Evolutionary conservation across 2,888 invertebrate species (phyloP), one percentile per base, ranked within the genome.

Genomic region (Acanthosoma haemorrhoidale): DNA sequence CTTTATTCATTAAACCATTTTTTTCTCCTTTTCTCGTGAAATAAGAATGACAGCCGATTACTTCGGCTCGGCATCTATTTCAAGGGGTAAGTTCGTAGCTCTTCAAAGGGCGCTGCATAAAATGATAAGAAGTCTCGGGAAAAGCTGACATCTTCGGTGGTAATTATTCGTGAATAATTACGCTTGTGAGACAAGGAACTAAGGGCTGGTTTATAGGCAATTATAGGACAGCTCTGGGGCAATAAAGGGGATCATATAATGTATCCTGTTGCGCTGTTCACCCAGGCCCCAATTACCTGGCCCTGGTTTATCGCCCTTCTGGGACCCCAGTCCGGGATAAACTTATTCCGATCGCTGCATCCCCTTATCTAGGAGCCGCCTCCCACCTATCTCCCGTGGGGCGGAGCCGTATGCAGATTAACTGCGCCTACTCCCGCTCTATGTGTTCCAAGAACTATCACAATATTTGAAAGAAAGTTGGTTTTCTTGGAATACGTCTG

Each of bases 161-260:
- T 51, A 25, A 51, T 51, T 29, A 51, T 51, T 51, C 51, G 6
- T 51, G 51, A 51, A 51, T 51, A 51, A 51, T 51, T 51, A 51
- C 29, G n/a, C 51, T 25, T 25, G 51, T 51, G 51, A 51, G 51
- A 25, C 51, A 51, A 51, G 51, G 25, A 51, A 25, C n/a, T 51
- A 51, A 51, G 51, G 25, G 51, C 51, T 25, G 51, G 25, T 51
- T 51, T 51, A 51, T 51, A 51, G 51, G 25, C 51, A 51, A 51
- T 51, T 51, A 51, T 51, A 51, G 51, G 51, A 25, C 51, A 5
- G 51, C 51, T n/a, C 51, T 25, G 51, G 25, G 51, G 51, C 51
- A 51, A 51, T 51, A 51, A 51, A 51, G 51, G 51, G 51, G 51
- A 51, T 51, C 51, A 51, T 51, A 51, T 51, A 51, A 25, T 51